Conservation (phyloP, 1,140 invertebrate genomes). For the Ridgeia piscesae region DNA sequence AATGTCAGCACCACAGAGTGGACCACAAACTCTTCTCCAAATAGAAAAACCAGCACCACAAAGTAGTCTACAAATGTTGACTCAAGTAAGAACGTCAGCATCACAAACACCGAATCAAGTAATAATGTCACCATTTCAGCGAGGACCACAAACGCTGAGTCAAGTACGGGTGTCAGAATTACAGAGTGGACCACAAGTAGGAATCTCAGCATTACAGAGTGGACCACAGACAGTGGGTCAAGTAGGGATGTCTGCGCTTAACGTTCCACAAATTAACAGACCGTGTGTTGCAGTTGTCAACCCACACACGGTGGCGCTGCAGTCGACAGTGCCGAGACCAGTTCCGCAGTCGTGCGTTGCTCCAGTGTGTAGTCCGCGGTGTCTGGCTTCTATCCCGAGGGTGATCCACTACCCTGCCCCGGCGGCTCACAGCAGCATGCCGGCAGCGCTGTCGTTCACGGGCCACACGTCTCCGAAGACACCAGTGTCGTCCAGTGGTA, state of each 20-base stretch:
- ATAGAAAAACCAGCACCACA: too few species aligned
- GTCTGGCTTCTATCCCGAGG: not conserved
- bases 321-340: not conserved
- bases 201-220: not conserved
- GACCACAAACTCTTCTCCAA: too few species aligned
- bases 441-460: not conserved
- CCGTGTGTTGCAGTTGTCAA: not conserved
- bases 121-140: too few species aligned
- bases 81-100: too few species aligned
- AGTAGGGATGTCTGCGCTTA: not conserved
- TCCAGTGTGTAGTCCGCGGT: not conserved
- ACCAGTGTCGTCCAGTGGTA: not conserved
- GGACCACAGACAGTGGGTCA: not conserved
- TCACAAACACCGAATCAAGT: too few species aligned
- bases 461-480: not conserved
- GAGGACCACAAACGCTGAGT: too few species aligned
- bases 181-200: not conserved
- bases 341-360: not conserved
- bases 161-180: too few species aligned
- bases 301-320: not conserved
- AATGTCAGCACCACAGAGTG: too few species aligned
- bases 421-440: not conserved
- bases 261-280: not conserved
- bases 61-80: too few species aligned
- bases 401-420: not conserved